Evolutionary conservation across 2,888 invertebrate species (phyloP).

Genomic region (Aquatica leii): DNA sequence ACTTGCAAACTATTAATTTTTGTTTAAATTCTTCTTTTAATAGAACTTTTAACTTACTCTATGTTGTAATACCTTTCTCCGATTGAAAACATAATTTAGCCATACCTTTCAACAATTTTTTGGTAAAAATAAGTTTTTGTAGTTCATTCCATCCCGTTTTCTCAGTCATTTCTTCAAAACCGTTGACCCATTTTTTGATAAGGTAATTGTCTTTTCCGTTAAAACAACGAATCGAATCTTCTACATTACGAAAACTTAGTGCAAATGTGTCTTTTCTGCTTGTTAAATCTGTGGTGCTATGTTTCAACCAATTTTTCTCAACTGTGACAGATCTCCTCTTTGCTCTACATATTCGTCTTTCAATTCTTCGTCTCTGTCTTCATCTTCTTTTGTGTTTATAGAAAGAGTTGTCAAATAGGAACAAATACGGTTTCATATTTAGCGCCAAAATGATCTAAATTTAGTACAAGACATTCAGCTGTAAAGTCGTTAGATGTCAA

Average conservation of each 20-base stretch:
- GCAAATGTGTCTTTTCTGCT: no score
- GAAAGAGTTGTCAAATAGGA: no score
- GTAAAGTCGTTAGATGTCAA: no score
- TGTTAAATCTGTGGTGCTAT: no score
- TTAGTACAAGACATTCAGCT: no score
- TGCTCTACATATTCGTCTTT: no score
- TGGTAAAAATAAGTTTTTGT: constrained; percentile 47
- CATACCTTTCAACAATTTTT: constrained; percentile 45
- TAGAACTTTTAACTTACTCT: constrained; percentile 38
- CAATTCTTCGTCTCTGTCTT: no score
- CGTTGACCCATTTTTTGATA: constrained; percentile 43
- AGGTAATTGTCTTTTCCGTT: constrained; percentile 42
- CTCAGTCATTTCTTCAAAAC: constrained; percentile 45
- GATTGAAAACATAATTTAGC: constrained; percentile 46
- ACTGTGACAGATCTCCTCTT: no score
- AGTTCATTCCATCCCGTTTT: constrained; percentile 45
- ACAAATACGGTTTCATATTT: no score
- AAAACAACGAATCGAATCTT: constrained; percentile 42
- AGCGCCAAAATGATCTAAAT: no score
- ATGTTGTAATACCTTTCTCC: constrained; percentile 42
- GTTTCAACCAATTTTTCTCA: no score
- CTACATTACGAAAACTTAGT: constrained; percentile 37
- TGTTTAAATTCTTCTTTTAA: constrained; percentile 43
- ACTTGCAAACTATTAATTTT: constrained; percentile 39
- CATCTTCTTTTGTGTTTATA: no score